Percentiles rank a stretch among this genome's conserved stretches.
Evolutionary conservation across 2,113 vertebrate genomes (phyloP).

Genomic region (Recurvirostra avosetta): DNA sequence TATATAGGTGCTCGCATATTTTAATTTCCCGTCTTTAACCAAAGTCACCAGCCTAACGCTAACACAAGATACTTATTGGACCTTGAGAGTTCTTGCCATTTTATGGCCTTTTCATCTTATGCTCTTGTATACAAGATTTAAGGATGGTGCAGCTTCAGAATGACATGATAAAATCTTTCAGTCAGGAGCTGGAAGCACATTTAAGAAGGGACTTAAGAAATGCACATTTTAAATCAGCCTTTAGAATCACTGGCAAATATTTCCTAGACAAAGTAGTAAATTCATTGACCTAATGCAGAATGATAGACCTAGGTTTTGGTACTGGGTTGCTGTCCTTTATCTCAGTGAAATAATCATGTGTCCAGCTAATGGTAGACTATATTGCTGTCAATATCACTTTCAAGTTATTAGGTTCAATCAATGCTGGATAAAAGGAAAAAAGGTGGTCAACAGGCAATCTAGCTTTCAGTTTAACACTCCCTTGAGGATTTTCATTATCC

Average conservation of each 20-base stretch:
- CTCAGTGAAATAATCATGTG: slow-evolving; percentile 20
- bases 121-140: background rate
- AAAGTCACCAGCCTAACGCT: background rate
- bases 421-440: slow-evolving; percentile 73
- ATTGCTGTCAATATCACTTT: slow-evolving; percentile 73
- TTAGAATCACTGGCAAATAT: slow-evolving; percentile 29
- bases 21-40: background rate
- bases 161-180: background rate
- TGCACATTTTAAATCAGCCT: slow-evolving; percentile 29
- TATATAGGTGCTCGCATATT: fast-evolving
- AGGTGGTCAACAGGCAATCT: slow-evolving; percentile 76
- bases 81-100: background rate
- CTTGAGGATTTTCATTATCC: slow-evolving; percentile 88
- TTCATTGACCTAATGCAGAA: slow-evolving; percentile 23
- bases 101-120: background rate
- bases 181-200: background rate
- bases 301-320: background rate
- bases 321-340: slow-evolving; percentile 44
- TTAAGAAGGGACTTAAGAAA: slow-evolving; percentile 17
- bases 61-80: background rate
- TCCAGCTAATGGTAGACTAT: slow-evolving; percentile 65
- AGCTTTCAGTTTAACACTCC: slow-evolving; percentile 83
- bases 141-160: background rate
- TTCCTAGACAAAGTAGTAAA: slow-evolving; percentile 20
- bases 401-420: slow-evolving; percentile 78